phyloP scores from a whole-genome alignment of 2,797 vertebrate genomes.

The Liparis tanakae region DNA sequence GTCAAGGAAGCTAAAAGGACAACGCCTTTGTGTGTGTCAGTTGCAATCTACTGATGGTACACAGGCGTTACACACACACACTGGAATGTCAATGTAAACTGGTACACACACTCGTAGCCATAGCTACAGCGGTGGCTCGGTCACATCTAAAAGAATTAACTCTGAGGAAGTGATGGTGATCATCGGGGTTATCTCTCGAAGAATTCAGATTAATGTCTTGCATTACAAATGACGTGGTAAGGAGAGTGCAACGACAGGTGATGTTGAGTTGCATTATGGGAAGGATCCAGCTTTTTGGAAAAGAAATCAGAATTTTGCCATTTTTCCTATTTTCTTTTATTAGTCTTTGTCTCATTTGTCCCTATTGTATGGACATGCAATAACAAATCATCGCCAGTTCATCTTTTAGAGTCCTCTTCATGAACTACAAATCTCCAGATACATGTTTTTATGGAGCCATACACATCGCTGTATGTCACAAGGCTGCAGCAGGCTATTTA shows the following conservation, averaged over 20 bases:
- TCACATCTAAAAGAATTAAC: not conserved
- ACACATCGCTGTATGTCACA: not conserved
- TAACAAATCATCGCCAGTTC: not conserved
- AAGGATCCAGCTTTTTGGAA: not conserved
- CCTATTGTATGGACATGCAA: not conserved
- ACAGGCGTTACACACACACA: constrained; percentile 16
- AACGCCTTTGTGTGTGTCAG: constrained; percentile 31
- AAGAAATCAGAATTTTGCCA: not conserved
- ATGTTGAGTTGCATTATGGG: not conserved
- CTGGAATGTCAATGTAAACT: constrained; percentile 16
- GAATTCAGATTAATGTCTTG: not conserved
- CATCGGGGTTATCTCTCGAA: not conserved
- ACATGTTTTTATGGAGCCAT: constrained; percentile 17
- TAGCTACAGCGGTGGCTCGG: constrained; percentile 1
- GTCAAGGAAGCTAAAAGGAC: constrained; percentile 37
- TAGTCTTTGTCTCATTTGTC: not conserved
- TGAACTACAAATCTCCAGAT: not conserved
- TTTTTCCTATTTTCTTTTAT: not conserved
- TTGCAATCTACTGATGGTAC: constrained; percentile 20
- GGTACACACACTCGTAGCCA: not conserved
- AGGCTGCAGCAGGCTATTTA: constrained; percentile 50
- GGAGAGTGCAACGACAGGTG: not conserved
- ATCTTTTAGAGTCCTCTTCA: not conserved
- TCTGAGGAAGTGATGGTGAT: not conserved
- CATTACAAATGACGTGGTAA: not conserved